A percentile compares a stretch with the other conserved stretches of the same genome.
phyloP scores from a whole-genome alignment of 2,888 invertebrate species.

The Ischnus inquisitorius region DNA sequence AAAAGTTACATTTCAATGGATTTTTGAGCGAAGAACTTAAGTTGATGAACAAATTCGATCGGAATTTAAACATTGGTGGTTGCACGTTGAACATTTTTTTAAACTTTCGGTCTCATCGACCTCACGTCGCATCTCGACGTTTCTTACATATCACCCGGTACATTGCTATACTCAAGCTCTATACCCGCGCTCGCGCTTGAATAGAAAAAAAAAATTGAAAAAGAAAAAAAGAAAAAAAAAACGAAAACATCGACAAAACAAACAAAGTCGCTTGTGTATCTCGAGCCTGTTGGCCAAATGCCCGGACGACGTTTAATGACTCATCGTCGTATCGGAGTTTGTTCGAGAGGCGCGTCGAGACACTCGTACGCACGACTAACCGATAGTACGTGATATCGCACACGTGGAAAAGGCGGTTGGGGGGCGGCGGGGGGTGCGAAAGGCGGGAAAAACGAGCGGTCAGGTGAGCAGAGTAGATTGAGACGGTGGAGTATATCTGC shows the following conservation, averaged over 20 bases:
- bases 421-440: background rate
- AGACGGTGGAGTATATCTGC: slow-evolving; percentile 25
- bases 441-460: background rate
- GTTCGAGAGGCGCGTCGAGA: background rate
- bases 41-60: no score
- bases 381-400: slow-evolving; percentile 30
- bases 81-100: no score
- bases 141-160: no score
- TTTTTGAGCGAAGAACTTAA: no score
- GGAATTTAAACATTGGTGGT: no score
- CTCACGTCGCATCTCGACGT: no score
- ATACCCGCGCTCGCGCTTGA: background rate
- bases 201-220: slow-evolving; percentile 32
- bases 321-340: slow-evolving; percentile 33
- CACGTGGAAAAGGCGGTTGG: background rate
- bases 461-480: slow-evolving; percentile 32
- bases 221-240: no score
- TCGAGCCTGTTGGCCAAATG: slow-evolving; percentile 11
- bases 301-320: slow-evolving; percentile 17
- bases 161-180: no score
- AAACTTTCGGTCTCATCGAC: no score
- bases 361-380: slow-evolving; percentile 33
- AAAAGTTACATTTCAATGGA: no score
- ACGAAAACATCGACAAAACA: no score
- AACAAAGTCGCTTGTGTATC: background rate